Conservation (phyloP, 2,797 vertebrate species). For the Manis javanica region DNA sequence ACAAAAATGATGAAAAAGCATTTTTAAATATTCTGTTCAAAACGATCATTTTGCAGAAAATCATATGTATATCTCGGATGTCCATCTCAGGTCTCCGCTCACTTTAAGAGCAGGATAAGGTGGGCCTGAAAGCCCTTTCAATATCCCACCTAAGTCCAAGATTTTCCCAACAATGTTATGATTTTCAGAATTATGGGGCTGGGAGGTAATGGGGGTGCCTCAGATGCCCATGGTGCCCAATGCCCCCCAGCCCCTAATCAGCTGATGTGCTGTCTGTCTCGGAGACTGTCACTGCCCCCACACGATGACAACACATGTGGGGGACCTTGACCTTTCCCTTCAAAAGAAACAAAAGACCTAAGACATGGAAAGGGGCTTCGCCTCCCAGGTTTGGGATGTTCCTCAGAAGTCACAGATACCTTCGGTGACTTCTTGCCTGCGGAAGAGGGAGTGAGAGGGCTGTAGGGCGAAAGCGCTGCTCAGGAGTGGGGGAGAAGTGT, state of each 20-base stretch:
- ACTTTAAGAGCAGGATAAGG: background rate
- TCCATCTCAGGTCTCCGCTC: background rate
- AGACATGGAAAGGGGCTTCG: background rate
- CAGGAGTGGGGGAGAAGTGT: background rate
- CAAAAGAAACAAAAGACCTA: background rate
- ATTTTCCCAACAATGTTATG: background rate
- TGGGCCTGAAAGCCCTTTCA: background rate
- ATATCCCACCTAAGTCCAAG: background rate
- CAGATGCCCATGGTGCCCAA: background rate
- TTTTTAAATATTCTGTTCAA: conserved; percentile 6
- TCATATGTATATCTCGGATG: background rate
- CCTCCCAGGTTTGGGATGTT: background rate
- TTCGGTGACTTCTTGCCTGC: background rate
- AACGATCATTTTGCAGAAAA: conserved; percentile 30
- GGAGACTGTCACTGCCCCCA: background rate
- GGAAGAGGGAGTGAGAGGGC: background rate
- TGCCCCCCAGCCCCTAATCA: background rate
- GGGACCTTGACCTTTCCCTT: background rate
- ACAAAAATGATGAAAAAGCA: background rate
- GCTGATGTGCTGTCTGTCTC: background rate
- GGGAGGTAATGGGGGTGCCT: background rate
- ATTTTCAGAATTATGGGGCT: background rate
- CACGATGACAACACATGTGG: background rate
- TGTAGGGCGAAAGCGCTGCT: background rate
- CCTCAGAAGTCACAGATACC: background rate